Evolutionary conservation across 1,140 invertebrate genomes (phyloP).

Genomic region (Drosophila arawakana): DNA sequence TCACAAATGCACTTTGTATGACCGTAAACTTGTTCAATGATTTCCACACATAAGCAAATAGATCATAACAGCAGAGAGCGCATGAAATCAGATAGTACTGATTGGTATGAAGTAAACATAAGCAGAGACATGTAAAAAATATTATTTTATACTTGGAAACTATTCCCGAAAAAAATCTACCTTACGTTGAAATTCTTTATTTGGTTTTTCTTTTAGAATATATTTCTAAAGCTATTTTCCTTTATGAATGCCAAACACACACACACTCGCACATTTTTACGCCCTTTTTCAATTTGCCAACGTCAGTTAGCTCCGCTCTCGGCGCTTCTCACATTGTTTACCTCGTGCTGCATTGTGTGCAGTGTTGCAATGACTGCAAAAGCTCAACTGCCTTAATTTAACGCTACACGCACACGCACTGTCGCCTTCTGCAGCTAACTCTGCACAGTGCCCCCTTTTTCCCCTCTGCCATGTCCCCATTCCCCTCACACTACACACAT

Average conservation of each 20-base stretch:
- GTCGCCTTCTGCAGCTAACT: slow-evolving; percentile 19
- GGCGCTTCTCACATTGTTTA: slow-evolving; percentile 12
- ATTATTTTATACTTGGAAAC: no score
- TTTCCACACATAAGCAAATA: slow-evolving; percentile 6
- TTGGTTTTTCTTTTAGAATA: not conserved
- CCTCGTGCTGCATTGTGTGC: slow-evolving; percentile 27
- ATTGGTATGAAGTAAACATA: not conserved
- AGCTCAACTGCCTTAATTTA: slow-evolving; percentile 65
- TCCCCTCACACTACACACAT: not conserved
- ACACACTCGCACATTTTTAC: slow-evolving; percentile 1
- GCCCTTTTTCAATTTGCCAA: slow-evolving; percentile 41
- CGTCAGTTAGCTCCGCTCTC: not conserved
- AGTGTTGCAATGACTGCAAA: slow-evolving; percentile 29
- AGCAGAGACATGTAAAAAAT: no score
- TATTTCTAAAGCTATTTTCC: slow-evolving; percentile 8
- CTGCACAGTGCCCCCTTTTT: not conserved
- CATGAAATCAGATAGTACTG: not conserved
- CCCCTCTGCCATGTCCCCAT: not conserved
- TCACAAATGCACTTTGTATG: slow-evolving; percentile 39
- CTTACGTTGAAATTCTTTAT: not conserved
- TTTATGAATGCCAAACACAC: slow-evolving; percentile 2
- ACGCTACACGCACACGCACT: slow-evolving; percentile 72
- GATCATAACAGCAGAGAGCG: not conserved
- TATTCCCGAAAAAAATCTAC: no score
- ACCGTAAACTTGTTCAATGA: slow-evolving; percentile 6